phyloP scores from a whole-genome alignment of 2,113 vertebrate species.

The Campylomormyrus numenius region DNA sequence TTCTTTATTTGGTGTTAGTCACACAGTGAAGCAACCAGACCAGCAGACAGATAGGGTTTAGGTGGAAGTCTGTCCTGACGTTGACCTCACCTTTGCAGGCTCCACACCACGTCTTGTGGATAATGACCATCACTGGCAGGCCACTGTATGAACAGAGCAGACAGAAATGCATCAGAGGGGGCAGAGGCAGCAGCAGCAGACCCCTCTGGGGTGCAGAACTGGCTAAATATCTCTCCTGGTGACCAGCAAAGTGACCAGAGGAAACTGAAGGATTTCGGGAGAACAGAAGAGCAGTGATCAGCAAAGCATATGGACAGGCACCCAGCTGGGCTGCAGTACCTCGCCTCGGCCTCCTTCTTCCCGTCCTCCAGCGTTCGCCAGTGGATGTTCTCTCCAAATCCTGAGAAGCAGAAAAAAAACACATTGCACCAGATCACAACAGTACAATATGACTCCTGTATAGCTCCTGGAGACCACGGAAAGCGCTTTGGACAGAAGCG shows the following conservation, averaged over 20 bases:
- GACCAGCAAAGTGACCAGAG: not conserved
- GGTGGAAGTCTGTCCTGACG: not conserved
- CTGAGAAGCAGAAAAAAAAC: slow-evolving; percentile 47
- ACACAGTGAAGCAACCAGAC: not conserved
- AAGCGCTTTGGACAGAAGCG: not conserved
- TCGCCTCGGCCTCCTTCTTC: slow-evolving; percentile 88
- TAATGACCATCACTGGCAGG: slow-evolving; percentile 88
- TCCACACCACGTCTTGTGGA: slow-evolving; percentile 97
- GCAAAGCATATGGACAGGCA: not conserved
- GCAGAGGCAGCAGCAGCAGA: not conserved
- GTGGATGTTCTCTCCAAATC: slow-evolving; percentile 92
- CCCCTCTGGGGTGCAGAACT: not conserved
- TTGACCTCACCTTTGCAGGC: slow-evolving; percentile 87
- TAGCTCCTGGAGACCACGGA: not conserved
- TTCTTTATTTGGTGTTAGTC: not conserved
- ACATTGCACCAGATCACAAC: not conserved
- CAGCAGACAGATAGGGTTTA: not conserved
- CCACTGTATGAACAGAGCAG: slow-evolving; percentile 59
- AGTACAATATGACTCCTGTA: not conserved
- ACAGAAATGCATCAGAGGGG: not conserved
- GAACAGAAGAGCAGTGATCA: not conserved
- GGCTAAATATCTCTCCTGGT: not conserved
- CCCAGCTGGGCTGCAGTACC: slow-evolving; percentile 54
- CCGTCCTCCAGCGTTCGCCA: slow-evolving; percentile 94
- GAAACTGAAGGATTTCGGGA: not conserved